Evolutionary conservation across 1,140 invertebrate species (phyloP).

Genomic region (Lepidurus packardi): DNA sequence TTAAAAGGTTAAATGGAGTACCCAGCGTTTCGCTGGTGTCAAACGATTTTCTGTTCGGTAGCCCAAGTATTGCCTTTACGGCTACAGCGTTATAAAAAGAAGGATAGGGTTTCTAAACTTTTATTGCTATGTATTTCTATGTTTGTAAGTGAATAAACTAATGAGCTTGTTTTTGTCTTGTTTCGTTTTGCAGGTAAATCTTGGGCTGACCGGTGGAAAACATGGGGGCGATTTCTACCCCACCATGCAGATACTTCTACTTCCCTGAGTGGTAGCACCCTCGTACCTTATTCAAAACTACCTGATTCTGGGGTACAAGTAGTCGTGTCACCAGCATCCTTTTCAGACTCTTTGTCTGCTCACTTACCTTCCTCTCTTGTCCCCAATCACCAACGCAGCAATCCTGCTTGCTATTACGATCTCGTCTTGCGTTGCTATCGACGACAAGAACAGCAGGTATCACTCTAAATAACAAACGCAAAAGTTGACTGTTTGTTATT

Average conservation of each 20-base stretch:
- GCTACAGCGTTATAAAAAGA: too few species aligned
- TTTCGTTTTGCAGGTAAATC: neutral
- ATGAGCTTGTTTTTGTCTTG: neutral
- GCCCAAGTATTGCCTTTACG: too few species aligned
- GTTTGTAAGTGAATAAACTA: neutral
- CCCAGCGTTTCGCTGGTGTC: too few species aligned
- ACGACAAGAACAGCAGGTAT: neutral
- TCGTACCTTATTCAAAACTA: neutral
- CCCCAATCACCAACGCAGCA: neutral
- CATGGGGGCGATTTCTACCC: neutral
- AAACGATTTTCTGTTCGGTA: too few species aligned
- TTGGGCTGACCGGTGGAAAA: slow-evolving; percentile 9
- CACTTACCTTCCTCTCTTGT: neutral
- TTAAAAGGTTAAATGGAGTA: too few species aligned
- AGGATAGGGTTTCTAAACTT: too few species aligned
- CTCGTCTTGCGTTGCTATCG: neutral
- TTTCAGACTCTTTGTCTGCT: neutral
- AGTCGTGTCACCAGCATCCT: neutral
- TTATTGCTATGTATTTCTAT: neutral
- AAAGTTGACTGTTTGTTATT: too few species aligned
- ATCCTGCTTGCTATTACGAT: neutral
- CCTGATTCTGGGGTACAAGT: neutral
- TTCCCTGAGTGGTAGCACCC: neutral
- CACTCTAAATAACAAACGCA: neutral
- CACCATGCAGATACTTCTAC: neutral